Base-by-base conservation (phyloP, 2,113 vertebrate species). In the Anarrhichthys ocellatus region DNA sequence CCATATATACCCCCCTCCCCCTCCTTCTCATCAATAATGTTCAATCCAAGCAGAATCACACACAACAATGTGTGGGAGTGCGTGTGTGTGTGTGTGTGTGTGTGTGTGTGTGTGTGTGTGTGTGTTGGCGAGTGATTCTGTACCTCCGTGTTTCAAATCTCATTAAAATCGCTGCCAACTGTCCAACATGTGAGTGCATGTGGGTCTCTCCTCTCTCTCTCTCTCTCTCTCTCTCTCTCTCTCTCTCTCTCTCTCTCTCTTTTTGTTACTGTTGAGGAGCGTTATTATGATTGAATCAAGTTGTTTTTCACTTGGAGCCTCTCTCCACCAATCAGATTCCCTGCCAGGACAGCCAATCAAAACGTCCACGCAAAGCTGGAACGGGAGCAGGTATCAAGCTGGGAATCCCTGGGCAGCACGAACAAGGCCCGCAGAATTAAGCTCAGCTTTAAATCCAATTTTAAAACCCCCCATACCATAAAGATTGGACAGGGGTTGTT, bases 221-320 rank as follows among this genome's bases (percentile, higher is more conserved):
- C 13, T 88, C 7, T 81, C 17, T 50, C 54, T 56, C 54, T 24
- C n/a, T 56, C 22, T n/a, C 22, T 54, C 22, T 52, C 36, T 54
- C 27, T 9, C 40, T 63, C 29, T 72, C 20, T 24, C 54, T 56
- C 54, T 56, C 11, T 58, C 13, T 87, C 5, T 78, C 42, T n/a
- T 50, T 48, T 48, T 73, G 44, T 71, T 85, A 38, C 18, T 78
- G 72, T 89, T 87, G 56, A 67, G 76, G 70, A 83, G 73, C 27
- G 63, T 90, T 89, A 83, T 91, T 90, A 82, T 89, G 90, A 92
- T 91, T 78, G 80, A 93, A 92, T 91, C 88, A 89, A 90, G 83
- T 83, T 94, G 91, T 92, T 93, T 91, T 90, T 81, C 46, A 46
- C 38, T 84, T 24, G 64, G 67, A 82, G 70, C 80, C 75, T 65